phyloP scores from a whole-genome alignment of 1,140 invertebrate genomes.

The Tetraneura akinire region DNA sequence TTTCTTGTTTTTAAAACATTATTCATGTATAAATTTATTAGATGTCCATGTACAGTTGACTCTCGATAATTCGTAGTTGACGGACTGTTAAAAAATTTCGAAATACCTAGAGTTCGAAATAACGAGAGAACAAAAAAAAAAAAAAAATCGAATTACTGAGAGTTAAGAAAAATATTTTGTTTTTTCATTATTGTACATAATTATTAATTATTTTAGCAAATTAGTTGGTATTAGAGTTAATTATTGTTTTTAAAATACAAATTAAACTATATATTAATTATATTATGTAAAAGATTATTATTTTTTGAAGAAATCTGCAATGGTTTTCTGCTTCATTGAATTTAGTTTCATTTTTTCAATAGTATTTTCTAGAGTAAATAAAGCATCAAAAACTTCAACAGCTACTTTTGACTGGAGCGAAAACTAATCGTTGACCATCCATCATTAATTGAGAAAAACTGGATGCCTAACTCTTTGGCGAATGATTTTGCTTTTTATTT shows the following conservation, averaged over 20 bases:
- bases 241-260: conserved; percentile 1
- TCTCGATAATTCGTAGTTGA: too few relatives aligned
- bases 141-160: conserved; percentile 6
- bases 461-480: conserved; percentile 16
- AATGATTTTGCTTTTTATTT: conserved; percentile 34
- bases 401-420: conserved; percentile 17
- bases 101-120: too few relatives aligned
- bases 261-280: too few relatives aligned
- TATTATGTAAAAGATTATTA: conserved; percentile 2
- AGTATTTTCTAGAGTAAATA: conserved; percentile 1
- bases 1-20: too few relatives aligned
- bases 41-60: too few relatives aligned
- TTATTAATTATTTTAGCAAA: conserved; percentile 5
- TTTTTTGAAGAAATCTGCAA: conserved; percentile 7
- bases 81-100: too few relatives aligned
- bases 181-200: conserved; percentile 12
- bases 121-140: too few relatives aligned
- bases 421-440: neutral
- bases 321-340: neutral
- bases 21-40: too few relatives aligned
- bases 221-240: neutral
- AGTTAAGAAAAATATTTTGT: conserved; percentile 7
- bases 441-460: neutral
- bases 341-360: too few relatives aligned
- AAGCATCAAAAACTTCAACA: conserved; percentile 17